Conservation (phyloP, 2,888 invertebrate genomes). For the Eristalinus aeneus region DNA sequence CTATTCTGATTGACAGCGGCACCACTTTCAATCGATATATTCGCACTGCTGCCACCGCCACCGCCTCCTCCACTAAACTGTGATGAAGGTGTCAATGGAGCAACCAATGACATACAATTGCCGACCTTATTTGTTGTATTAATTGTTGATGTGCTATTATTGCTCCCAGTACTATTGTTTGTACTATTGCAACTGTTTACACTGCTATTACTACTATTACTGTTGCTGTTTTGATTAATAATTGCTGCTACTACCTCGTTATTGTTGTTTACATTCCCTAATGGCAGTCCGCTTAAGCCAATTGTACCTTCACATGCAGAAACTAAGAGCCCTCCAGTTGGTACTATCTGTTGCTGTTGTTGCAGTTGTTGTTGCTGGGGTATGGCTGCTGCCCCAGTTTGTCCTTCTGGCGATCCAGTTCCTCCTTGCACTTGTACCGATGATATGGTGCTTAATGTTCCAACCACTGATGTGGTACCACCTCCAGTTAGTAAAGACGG, state of each 20-base stretch:
- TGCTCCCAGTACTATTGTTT: slow-evolving; percentile 61
- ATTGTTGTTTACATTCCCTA: slow-evolving; percentile 55
- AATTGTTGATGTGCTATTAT: slow-evolving; percentile 46
- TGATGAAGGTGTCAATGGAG: slow-evolving; percentile 58
- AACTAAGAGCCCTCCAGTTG: slow-evolving; percentile 26
- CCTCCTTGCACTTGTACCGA: slow-evolving; percentile 28
- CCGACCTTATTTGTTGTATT: slow-evolving; percentile 38
- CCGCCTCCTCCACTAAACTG: slow-evolving; percentile 64
- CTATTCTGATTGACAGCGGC: slow-evolving; percentile 39
- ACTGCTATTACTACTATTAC: slow-evolving; percentile 68
- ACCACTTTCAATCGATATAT: neutral
- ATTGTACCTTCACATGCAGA: slow-evolving; percentile 53
- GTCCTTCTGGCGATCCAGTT: slow-evolving; percentile 52
- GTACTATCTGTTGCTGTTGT: slow-evolving; percentile 22
- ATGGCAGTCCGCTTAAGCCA: slow-evolving; percentile 51
- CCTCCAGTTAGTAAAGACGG: slow-evolving; percentile 50
- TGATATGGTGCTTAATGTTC: slow-evolving; percentile 39
- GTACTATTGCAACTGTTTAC: slow-evolving; percentile 63
- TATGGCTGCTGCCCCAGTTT: slow-evolving; percentile 32
- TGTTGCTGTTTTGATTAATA: slow-evolving; percentile 63
- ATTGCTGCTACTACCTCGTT: slow-evolving; percentile 54
- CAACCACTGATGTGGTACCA: slow-evolving; percentile 59
- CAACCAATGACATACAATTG: slow-evolving; percentile 65
- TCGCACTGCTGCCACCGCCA: neutral
- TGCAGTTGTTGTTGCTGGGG: slow-evolving; percentile 9